These are phyloP conservation scores for Sacculina carcini DNA, from an alignment of 2,888 invertebrate genomes.

Conservation along the genomic window DNA sequence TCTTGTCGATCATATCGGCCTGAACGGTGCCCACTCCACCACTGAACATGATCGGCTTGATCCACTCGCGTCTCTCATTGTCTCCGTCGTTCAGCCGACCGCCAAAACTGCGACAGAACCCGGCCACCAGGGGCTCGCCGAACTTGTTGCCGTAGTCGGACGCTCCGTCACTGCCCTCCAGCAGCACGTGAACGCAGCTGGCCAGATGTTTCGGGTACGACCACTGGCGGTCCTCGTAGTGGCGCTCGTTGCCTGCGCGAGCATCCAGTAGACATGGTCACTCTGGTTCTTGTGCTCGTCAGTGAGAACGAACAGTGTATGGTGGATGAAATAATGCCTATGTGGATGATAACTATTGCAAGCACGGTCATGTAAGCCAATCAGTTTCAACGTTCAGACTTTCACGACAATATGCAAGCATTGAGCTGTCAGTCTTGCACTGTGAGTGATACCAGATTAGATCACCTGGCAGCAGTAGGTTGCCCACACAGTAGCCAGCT, in stretches of 20 bases:
- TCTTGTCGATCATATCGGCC: conserved; percentile 47
- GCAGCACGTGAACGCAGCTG: conserved; percentile 51
- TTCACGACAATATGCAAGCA: background rate
- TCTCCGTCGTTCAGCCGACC: conserved; percentile 27
- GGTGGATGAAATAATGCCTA: too few species aligned
- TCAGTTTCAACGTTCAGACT: too few species aligned
- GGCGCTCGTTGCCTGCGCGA: conserved; percentile 41
- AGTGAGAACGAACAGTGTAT: too few species aligned
- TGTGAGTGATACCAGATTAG: background rate
- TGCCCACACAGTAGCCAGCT: conserved; percentile 87
- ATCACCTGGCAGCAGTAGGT: conserved; percentile 59
- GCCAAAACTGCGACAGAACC: conserved; percentile 78
- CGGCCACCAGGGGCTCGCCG: conserved; percentile 76
- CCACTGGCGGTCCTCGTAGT: conserved; percentile 53
- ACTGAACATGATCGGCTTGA: conserved; percentile 98
- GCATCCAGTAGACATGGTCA: background rate
- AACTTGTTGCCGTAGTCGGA: conserved; percentile 99
- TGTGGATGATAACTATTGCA: too few species aligned
- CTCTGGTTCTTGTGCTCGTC: background rate
- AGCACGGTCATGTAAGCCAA: too few species aligned
- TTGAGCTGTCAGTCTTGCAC: background rate
- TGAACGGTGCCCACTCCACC: conserved; percentile 84
- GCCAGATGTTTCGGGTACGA: conserved; percentile 74
- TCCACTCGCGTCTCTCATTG: conserved; percentile 56
- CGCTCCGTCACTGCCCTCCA: conserved; percentile 92